Evolutionary conservation across 2,113 vertebrate genomes (phyloP).

Genomic region (Peromyscus polionotus): DNA sequence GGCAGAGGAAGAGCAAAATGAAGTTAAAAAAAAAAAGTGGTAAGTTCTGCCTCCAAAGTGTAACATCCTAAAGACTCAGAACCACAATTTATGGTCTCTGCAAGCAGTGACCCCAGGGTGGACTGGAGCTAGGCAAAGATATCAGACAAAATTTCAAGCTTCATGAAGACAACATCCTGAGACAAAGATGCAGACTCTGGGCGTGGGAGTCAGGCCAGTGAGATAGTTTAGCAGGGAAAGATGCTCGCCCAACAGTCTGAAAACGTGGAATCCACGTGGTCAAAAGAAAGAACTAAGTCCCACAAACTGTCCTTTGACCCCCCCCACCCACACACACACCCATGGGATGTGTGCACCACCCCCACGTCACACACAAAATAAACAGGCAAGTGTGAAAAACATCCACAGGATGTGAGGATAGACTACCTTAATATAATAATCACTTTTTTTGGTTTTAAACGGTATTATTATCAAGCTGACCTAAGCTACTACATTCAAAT

Average conservation of each 20-base stretch:
- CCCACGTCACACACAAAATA: background rate
- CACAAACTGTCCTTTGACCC: background rate
- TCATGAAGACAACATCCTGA: constrained; percentile 35
- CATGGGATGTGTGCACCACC: background rate
- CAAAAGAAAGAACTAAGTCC: background rate
- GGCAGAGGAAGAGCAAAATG: background rate
- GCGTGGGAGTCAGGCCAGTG: background rate
- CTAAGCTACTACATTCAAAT: constrained; percentile 17
- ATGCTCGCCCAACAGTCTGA: background rate
- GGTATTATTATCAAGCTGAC: background rate
- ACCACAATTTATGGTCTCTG: background rate
- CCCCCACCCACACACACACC: background rate
- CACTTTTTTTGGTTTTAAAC: background rate
- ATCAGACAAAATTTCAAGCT: background rate
- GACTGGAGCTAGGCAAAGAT: background rate
- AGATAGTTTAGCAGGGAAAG: background rate
- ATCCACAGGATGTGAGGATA: background rate
- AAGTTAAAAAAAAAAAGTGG: background rate
- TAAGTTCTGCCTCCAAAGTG: background rate
- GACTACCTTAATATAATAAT: background rate
- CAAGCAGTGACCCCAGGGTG: background rate
- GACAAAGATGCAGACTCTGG: constrained; percentile 9
- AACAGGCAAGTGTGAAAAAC: background rate
- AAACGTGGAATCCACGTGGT: background rate
- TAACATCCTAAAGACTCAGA: constrained; percentile 22